Base-by-base conservation (phyloP, 2,888 invertebrate species). In the Eupsilia transversa region DNA sequence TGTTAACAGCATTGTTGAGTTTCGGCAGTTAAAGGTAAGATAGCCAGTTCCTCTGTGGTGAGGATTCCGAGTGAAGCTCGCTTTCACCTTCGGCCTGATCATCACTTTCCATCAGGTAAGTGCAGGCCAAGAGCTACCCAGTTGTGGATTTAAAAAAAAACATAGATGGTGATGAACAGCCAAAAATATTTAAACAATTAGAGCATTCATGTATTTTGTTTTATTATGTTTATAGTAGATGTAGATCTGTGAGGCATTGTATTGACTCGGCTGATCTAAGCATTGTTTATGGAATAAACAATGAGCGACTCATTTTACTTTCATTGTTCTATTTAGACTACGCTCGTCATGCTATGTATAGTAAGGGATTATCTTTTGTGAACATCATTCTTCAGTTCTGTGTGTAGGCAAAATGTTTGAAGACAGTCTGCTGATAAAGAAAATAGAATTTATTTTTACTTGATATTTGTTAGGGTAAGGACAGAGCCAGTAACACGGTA, bases 251-350 rank as follows among this genome's bases (percentile, higher is more conserved):
- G 60, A 73, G 7, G 64, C 70, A 84, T 84, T 83, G 80, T 81
- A 74, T 82, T 77, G 75, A 75, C 66, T 60, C 49, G 30, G 67
- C 72, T 83, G 73, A 80, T 77, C 78, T 82, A 77, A 74, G 69
- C 67, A 64, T 76, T 84, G 79, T 84, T 74, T 79, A 71, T 54
- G 46, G n/a, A 1, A 67, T 43, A 74, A 77, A 84, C 80, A 77
- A 82, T 77, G 63, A 72, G 60, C 57, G 17, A 73, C 70, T 72
- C 70, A 73, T 69, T 80, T 72, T 70, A 72, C n/a, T 63, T 72
- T 86, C 77, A 87, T 89, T 89, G 89, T 88, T 88, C 83, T 80
- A 80, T 76, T 77, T 77, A 77, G 35, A 74, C 61, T 70, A 66
- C 49, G 57, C 61, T 79, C 57, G 63, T 72, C 77, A 70, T 67